These are phyloP conservation scores for Frankliniella intonsa DNA, from an alignment of 2,888 invertebrate species.

Conservation along the genomic window DNA sequence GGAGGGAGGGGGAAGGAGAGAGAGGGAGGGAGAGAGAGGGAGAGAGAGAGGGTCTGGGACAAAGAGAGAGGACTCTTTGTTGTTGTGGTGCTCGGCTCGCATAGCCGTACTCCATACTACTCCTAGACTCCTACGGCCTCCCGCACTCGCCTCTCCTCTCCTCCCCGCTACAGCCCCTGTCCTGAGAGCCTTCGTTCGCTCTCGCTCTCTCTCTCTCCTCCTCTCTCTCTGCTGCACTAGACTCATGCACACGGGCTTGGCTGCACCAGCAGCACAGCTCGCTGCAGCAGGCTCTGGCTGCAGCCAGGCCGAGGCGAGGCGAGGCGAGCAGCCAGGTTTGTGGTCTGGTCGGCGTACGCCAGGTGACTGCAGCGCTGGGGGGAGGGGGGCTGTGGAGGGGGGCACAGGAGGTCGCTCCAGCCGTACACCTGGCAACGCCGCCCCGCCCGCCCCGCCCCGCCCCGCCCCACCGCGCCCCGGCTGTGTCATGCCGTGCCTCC, in stretches of 20 bases:
- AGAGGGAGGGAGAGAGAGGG: not conserved
- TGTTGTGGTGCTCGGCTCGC: not conserved
- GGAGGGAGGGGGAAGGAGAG: not conserved
- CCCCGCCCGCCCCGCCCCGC: not conserved
- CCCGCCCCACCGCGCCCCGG: no score
- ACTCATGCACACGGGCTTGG: no score
- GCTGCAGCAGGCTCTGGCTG: not conserved
- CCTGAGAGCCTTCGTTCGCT: not conserved
- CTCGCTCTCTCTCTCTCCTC: conserved; percentile 3
- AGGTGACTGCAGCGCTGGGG: not conserved
- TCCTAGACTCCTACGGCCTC: not conserved
- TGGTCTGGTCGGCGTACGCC: not conserved
- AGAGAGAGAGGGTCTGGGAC: not conserved
- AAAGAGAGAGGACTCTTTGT: not conserved
- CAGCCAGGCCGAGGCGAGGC: not conserved
- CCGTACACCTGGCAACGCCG: conserved; percentile 18
- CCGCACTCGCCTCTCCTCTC: not conserved
- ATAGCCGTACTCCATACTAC: not conserved
- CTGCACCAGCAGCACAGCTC: not conserved
- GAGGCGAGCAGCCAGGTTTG: not conserved
- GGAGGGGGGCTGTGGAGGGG: not conserved
- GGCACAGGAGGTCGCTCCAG: conserved; percentile 12
- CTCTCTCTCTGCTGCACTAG: not conserved
- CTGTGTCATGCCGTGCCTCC: no score
- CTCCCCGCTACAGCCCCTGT: not conserved